Evolutionary conservation across 2,888 invertebrate species (phyloP), one percentile per base, ranked within the genome.

Genomic region (Stenurella melanura): DNA sequence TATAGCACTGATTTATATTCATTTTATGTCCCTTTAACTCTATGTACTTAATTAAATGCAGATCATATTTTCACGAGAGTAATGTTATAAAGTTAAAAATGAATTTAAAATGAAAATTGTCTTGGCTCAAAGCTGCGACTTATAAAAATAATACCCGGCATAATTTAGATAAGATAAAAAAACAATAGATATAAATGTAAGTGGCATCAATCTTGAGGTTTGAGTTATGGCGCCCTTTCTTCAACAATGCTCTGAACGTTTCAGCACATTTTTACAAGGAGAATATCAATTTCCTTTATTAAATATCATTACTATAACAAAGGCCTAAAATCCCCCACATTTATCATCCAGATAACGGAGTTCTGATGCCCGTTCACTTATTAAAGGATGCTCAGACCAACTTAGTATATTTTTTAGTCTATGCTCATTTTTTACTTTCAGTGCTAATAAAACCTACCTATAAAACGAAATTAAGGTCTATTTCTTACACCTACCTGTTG

Each of bases 281-380:
- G 81, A 85, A 84, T 85, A 85, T 85, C 85, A 86, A 86, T 86
- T 86, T 85, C 80, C 84, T 85, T 86, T 85, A 86, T 85, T 85
- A 85, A 85, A 85, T 85, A 83, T 84, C 85, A 85, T 86, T 85
- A 86, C 75, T 82, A 78, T 79, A 83, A 85, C 84, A 86, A 86
- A 83, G 80, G 82, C 80, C 79, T 77, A 84, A 83, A 34, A 83
- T 84, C 80, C 79, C 68, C 73, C 21, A 74, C 83, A 85, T 86
- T 83, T 81, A 83, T 86, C 85, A 83, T 80, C 78, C 60, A 81
- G 84, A 85, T 85, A 85, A 84, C 80, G 77, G 80, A 80, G 78
- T 78, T 77, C 81, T 80, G 79, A 81, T 81, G 79, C 78, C 81
- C 76, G 77, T 74, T 73, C 66, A 74, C 78, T 80, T 80, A 80